Conservation (phyloP, 2,797 vertebrate species). For the Sitta carolinensis region DNA sequence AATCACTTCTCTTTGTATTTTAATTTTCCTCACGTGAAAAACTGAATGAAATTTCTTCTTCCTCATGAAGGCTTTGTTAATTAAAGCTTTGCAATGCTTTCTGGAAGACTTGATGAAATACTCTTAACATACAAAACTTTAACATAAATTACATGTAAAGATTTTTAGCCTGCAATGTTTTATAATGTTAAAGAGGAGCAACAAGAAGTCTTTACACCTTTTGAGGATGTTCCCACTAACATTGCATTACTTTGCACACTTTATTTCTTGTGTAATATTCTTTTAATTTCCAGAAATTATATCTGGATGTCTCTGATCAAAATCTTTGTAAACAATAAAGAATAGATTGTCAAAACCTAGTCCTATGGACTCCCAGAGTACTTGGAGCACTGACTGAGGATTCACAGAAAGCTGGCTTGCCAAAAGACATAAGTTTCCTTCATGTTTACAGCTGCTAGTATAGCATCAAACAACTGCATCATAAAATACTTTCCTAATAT, state of each 20-base stretch:
- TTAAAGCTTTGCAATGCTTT: background rate
- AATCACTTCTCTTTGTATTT: background rate
- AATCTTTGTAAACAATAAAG: background rate
- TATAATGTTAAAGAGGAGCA: background rate
- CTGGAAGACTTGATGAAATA: background rate
- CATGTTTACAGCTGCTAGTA: conserved; percentile 1
- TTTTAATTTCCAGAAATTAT: background rate
- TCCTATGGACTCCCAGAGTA: background rate
- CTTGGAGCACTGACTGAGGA: background rate
- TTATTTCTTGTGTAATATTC: background rate
- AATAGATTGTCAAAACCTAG: background rate
- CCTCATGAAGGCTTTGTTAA: background rate
- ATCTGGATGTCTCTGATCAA: background rate
- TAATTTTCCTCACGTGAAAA: background rate
- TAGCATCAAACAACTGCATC: conserved; percentile 2
- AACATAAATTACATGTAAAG: conserved; percentile 25
- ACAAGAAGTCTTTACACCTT: background rate
- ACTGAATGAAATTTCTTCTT: background rate
- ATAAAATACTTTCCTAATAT: conserved; percentile 12
- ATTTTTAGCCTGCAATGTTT: conserved; percentile 26
- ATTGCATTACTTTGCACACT: background rate
- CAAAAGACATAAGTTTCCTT: background rate
- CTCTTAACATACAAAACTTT: background rate
- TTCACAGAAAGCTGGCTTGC: background rate
- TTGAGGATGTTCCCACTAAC: background rate